Evolutionary conservation across 23 tunicate species (phyloP).

Genomic region (Clavelina lepadiformis): DNA sequence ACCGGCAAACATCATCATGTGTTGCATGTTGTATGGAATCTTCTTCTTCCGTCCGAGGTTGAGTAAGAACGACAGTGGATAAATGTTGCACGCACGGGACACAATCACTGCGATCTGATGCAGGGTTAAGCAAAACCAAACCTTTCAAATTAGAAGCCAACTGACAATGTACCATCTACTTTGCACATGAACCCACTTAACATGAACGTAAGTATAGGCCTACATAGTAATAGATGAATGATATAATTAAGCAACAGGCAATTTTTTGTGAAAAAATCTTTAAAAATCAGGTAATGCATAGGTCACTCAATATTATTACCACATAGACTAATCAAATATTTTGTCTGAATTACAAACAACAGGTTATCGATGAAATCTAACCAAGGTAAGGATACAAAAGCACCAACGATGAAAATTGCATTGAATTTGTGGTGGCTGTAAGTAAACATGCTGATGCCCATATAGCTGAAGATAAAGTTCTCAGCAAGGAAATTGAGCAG

Average conservation of each 20-base stretch:
- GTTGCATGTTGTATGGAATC: constrained; percentile 79
- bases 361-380: too few relatives aligned
- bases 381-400: constrained; percentile 88
- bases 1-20: constrained; percentile 99
- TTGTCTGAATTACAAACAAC: too few relatives aligned
- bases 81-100: constrained; percentile 87
- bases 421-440: constrained; percentile 75
- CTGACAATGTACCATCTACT: too few relatives aligned
- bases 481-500: constrained; percentile 95
- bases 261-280: too few relatives aligned
- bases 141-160: background rate
- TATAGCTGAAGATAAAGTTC: constrained; percentile 96
- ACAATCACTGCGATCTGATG: constrained; percentile 54
- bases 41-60: constrained; percentile 82
- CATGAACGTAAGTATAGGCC: too few relatives aligned
- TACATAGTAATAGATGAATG: too few relatives aligned
- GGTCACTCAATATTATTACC: too few relatives aligned
- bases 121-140: background rate
- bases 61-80: constrained; percentile 88
- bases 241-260: too few relatives aligned
- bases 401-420: constrained; percentile 86
- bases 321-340: too few relatives aligned
- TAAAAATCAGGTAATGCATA: too few relatives aligned
- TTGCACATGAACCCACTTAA: too few relatives aligned
- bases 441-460: constrained; percentile 95